Evolutionary conservation across 2,113 vertebrate genomes (phyloP).

Genomic region (Hiodon tergisus): DNA sequence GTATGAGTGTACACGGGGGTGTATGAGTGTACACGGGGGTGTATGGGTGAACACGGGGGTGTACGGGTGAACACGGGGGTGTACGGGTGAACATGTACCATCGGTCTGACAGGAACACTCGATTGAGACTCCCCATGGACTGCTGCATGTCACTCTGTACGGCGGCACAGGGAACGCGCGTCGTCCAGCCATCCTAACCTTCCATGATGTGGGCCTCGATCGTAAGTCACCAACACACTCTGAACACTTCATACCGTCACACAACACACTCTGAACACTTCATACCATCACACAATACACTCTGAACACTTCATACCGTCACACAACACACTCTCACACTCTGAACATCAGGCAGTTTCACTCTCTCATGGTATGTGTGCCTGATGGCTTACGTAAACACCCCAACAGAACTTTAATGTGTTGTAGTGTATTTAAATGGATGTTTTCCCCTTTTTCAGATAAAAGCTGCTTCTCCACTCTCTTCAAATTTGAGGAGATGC

Average conservation of each 20-base stretch:
- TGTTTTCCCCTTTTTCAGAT: constrained; percentile 53
- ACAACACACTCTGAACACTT: too few species aligned
- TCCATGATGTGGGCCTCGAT: constrained; percentile 84
- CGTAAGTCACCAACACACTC: constrained; percentile 58
- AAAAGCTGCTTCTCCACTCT: constrained; percentile 83
- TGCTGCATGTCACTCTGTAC: constrained; percentile 71
- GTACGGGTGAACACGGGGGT: constrained; percentile 14
- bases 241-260: neutral
- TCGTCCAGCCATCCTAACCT: constrained; percentile 81
- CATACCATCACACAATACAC: too few species aligned
- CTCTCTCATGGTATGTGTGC: too few species aligned
- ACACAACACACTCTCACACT: too few species aligned
- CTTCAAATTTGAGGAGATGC: constrained; percentile 84
- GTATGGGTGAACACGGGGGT: constrained; percentile 5
- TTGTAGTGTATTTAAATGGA: neutral
- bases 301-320: too few species aligned
- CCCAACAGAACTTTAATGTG: neutral
- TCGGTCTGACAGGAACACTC: constrained; percentile 67
- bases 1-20: neutral
- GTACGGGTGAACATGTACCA: neutral
- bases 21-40: neutral
- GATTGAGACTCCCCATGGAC: constrained; percentile 80
- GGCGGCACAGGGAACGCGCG: constrained; percentile 76
- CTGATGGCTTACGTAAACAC: too few species aligned
- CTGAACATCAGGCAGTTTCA: too few species aligned